Evolutionary conservation across 1,140 invertebrate genomes (phyloP).

Genomic region (Leptinotarsa texana): DNA sequence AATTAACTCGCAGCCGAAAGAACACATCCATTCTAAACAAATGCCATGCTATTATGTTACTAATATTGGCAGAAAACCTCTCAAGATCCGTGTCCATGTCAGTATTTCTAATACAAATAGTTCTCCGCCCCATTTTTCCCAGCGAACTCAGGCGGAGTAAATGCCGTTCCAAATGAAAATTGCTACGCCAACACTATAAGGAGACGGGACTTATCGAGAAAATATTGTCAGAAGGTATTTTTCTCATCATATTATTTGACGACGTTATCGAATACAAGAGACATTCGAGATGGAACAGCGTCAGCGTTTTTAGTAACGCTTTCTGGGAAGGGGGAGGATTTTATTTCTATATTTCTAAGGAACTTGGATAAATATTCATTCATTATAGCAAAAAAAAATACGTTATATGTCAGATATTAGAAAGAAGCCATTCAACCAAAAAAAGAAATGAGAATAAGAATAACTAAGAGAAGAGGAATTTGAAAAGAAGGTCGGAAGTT

Average conservation of each 20-base stretch:
- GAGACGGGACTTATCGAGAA: background rate
- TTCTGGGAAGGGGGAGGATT: background rate
- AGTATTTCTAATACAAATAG: background rate
- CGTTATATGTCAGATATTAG: background rate
- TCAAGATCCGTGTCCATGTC: background rate
- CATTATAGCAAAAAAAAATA: background rate
- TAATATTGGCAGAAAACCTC: background rate
- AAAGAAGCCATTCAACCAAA: background rate
- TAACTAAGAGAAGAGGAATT: no score
- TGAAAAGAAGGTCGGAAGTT: no score
- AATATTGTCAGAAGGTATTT: constrained; percentile 20
- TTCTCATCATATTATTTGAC: constrained; percentile 11
- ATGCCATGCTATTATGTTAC: background rate
- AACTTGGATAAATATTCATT: background rate
- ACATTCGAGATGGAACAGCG: background rate
- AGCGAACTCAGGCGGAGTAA: background rate
- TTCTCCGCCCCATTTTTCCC: background rate
- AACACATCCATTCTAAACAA: background rate
- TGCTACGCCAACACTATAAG: constrained; percentile 14
- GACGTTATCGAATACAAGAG: background rate
- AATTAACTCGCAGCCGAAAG: background rate
- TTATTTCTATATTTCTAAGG: background rate
- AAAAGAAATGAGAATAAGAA: no score
- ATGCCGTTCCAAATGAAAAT: constrained; percentile 14
- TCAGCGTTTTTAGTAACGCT: background rate